These are phyloP conservation scores for Sisyra nigra DNA, from an alignment of 2,888 invertebrate species.

Conservation along the genomic window DNA sequence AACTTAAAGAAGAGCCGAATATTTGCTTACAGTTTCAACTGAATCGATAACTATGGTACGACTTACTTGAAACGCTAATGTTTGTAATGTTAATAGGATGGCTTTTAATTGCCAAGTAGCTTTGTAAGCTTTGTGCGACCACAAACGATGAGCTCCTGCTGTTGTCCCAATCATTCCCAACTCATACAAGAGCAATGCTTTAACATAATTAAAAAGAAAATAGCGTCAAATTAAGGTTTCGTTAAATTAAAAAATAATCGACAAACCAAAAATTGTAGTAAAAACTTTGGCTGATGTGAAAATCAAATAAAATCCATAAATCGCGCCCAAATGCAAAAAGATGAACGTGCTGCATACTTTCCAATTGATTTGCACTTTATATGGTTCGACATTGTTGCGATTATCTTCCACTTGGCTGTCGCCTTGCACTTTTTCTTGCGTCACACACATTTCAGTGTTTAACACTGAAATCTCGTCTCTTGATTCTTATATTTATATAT, in stretches of 20 bases:
- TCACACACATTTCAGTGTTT: too few relatives aligned
- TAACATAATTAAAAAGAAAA: conserved; percentile 5
- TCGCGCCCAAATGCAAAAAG: conserved; percentile 46
- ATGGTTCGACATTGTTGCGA: too few relatives aligned
- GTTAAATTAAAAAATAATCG: too few relatives aligned
- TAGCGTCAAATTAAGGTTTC: too few relatives aligned
- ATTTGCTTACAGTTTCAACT: too few relatives aligned
- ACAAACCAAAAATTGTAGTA: conserved; percentile 40
- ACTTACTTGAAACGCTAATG: conserved; percentile 38
- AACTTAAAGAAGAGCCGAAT: too few relatives aligned
- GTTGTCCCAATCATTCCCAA: conserved; percentile 56
- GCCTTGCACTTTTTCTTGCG: too few relatives aligned
- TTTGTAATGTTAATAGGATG: conserved; percentile 64
- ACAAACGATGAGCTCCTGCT: conserved; percentile 85
- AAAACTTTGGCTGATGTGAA: conserved; percentile 29
- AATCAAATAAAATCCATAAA: conserved; percentile 46
- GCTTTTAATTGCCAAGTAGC: conserved; percentile 72
- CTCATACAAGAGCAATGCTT: neutral
- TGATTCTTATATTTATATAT: too few relatives aligned
- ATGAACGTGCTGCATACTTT: conserved; percentile 57
- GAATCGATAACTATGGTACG: too few relatives aligned
- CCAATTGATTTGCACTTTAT: conserved; percentile 56
- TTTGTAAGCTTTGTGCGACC: conserved; percentile 88
- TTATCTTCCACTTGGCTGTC: too few relatives aligned
- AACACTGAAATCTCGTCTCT: too few relatives aligned